These are phyloP conservation scores for Pituophis catenifer DNA, from an alignment of 2,113 vertebrate genomes.

Conservation along the genomic window DNA sequence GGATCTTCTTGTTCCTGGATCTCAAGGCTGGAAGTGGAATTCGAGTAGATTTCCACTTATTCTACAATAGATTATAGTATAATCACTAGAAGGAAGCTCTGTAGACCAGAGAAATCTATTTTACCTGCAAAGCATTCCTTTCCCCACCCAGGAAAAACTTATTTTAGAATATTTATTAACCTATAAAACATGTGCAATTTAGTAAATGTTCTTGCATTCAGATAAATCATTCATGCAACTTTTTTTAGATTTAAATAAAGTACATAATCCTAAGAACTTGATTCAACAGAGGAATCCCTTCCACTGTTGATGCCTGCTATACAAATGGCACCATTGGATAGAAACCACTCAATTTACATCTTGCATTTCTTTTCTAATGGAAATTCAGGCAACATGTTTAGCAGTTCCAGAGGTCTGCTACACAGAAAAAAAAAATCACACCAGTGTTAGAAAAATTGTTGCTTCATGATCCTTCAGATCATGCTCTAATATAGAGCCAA, in stretches of 20 bases:
- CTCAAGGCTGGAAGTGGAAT: neutral
- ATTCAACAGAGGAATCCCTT: neutral
- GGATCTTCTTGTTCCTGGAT: neutral
- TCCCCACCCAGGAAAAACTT: neutral
- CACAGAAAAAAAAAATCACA: neutral
- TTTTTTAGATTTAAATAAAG: neutral
- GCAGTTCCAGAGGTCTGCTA: neutral
- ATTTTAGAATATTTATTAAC: neutral
- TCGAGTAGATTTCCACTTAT: neutral
- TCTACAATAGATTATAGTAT: neutral
- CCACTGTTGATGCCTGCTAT: neutral
- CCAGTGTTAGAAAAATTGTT: neutral
- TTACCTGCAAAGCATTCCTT: neutral
- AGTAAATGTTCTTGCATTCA: neutral
- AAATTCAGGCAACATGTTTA: neutral
- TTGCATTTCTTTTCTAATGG: neutral
- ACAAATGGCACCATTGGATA: neutral
- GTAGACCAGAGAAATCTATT: neutral
- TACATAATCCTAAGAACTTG: neutral
- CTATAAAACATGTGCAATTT: neutral
- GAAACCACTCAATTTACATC: neutral
- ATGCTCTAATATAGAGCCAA: neutral
- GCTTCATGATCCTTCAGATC: neutral
- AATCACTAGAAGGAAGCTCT: neutral
- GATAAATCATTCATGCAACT: neutral